These are phyloP conservation scores for Drosophila guanche DNA, from an alignment of 1,140 invertebrate species.

Conservation along the genomic window DNA sequence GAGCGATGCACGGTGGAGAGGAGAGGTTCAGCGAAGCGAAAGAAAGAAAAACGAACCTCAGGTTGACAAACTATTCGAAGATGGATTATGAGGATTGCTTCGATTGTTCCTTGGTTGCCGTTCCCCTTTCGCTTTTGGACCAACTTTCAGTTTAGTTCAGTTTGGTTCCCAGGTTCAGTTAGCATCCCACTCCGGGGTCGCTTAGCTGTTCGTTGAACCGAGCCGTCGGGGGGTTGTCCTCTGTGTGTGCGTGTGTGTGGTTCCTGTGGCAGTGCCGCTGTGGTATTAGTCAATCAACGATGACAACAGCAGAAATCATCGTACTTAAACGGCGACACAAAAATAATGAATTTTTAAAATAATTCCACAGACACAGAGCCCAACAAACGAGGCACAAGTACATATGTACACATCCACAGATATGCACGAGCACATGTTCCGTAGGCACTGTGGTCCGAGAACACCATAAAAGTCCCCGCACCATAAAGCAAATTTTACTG, in stretches of 20 bases:
- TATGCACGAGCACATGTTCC: background rate
- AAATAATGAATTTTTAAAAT: constrained; percentile 31
- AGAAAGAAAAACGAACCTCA: constrained; percentile 2
- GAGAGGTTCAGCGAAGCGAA: too few species aligned
- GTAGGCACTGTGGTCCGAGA: constrained; percentile 24
- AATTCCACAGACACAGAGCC: constrained; percentile 9
- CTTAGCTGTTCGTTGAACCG: constrained; percentile 74
- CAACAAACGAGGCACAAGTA: background rate
- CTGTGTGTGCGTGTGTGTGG: constrained; percentile 27
- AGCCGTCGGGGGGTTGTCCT: constrained; percentile 42
- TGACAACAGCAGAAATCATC: constrained; percentile 36
- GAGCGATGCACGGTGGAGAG: constrained; percentile 6
- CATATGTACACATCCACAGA: background rate
- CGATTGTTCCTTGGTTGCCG: constrained; percentile 1
- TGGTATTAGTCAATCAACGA: constrained; percentile 60
- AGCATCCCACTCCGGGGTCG: constrained; percentile 36
- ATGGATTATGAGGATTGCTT: constrained; percentile 26
- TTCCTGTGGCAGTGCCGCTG: constrained; percentile 5
- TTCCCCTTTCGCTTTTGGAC: constrained; percentile 32
- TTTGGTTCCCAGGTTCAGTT: too few species aligned
- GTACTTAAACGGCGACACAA: constrained; percentile 15
- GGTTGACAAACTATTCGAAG: constrained; percentile 31
- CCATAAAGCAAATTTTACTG: constrained; percentile 37
- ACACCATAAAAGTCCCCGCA: constrained; percentile 25
- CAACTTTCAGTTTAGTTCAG: too few species aligned